Base-by-base conservation (phyloP, 2,797 vertebrate genomes). In the Sebastes oblongus region DNA sequence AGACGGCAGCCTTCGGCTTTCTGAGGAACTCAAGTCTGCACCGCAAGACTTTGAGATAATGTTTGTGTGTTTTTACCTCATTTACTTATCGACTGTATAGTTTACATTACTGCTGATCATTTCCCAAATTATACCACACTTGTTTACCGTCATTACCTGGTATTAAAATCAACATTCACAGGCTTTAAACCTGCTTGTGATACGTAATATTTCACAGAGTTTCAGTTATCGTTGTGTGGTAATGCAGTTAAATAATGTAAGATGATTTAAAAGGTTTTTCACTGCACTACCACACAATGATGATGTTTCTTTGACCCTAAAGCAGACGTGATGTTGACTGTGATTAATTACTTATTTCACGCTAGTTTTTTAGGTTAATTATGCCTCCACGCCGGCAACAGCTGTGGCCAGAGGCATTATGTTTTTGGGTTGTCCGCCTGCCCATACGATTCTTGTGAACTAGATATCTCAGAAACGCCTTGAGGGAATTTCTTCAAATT, bases 61-160 rank as follows among this genome's bases (percentile, higher is more conserved):
- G 52, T 52, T 52, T 52, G 18, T 4, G 18, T 52, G n/a, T 62
- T 60, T 60, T 32, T 58, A 30, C 12, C 4, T 32, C 4, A 30
- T 72, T 58, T 46, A 27, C n/a, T 22, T 56, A 54, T 6, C 1
- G 0, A 52, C 24, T 42, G 6, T 30, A 5, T n/a, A 39, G 54
- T 36, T 74, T 73, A 66, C 32, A 74, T 67, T 36, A 30, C 46
- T 75, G 24, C 62, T 76, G 32, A 61, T 30, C 2, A 5, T 58
- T 12, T 75, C 2, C 56, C 20, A 32, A 13, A 60, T n/a, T 6
- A 16, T 56, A 10, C 3, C 13, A 32, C 16, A n/a, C 30, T 32
- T 62, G 9, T 32, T 56, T 50, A 50, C 64, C 7, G 14, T 54
- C 29, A 54, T 50, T 50, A 50, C 10, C 6, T n/a, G 8, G 3